These are phyloP conservation scores for Orchesella flavescens DNA, from an alignment of 2,888 invertebrate species.

Conservation along the genomic window DNA sequence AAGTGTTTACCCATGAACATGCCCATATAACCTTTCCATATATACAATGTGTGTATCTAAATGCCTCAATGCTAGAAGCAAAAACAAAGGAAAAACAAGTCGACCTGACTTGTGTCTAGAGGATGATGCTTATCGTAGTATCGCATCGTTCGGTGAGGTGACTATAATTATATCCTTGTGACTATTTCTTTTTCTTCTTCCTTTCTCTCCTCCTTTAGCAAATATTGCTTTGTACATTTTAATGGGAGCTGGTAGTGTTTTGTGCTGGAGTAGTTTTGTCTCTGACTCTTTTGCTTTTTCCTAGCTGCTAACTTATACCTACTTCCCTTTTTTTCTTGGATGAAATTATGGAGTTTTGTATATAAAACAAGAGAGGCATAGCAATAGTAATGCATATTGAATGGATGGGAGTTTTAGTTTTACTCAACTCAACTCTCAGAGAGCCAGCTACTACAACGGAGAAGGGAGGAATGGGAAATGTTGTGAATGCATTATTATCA, in stretches of 20 bases:
- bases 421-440: neutral
- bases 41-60: no score
- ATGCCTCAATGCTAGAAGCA: no score
- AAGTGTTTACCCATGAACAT: no score
- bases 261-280: no score
- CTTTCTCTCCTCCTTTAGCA: neutral
- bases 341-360: conserved; percentile 6
- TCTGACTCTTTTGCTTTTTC: no score
- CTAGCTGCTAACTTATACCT: neutral
- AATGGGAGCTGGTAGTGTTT: conserved; percentile 10
- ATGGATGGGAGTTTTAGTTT: no score
- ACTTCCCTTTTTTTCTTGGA: neutral
- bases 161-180: conserved; percentile 45
- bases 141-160: conserved; percentile 7
- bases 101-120: neutral
- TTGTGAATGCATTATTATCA: neutral
- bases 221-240: conserved; percentile 24
- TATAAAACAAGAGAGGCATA: no score
- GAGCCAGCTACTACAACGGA: neutral
- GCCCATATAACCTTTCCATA: no score
- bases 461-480: conserved; percentile 2
- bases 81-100: no score
- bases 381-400: no score
- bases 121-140: neutral
- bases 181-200: neutral